A percentile compares a stretch with the other conserved stretches of the same genome.
Evolutionary conservation across 2,113 vertebrate species (phyloP).

Genomic region (Lepus europaeus): DNA sequence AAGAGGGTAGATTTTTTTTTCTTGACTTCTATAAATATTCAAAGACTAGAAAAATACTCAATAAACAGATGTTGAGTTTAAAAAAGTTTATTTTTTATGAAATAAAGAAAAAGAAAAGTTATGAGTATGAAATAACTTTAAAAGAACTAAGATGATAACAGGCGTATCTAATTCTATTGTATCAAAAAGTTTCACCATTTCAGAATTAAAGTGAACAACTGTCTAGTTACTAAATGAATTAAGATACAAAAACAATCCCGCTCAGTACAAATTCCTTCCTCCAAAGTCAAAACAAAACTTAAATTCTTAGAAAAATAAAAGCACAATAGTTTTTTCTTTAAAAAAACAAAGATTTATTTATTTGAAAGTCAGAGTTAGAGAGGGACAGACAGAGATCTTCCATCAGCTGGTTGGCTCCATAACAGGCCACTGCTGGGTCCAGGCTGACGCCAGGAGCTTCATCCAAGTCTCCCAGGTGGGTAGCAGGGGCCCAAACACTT

Average conservation of each 20-base stretch:
- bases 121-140: constrained; percentile 31
- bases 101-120: constrained; percentile 45
- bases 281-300: constrained; percentile 5
- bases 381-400: too few species aligned
- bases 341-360: too few species aligned
- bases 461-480: too few species aligned
- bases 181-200: neutral
- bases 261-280: constrained; percentile 39
- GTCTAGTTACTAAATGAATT: constrained; percentile 46
- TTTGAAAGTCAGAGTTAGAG: too few species aligned
- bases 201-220: constrained; percentile 40
- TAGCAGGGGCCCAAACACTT: too few species aligned
- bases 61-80: neutral
- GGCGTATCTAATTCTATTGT: neutral
- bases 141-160: neutral
- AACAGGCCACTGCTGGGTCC: too few species aligned
- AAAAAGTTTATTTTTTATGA: constrained; percentile 54
- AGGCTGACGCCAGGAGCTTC: too few species aligned
- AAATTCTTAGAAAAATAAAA: constrained; percentile 61
- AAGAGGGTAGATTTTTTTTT: constrained; percentile 2
- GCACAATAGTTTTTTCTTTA: too few species aligned
- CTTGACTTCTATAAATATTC: constrained; percentile 10
- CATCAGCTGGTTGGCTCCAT: too few species aligned
- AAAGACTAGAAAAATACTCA: constrained; percentile 31
- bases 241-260: constrained; percentile 56